These are phyloP conservation scores for Lamellibrachia luymesi DNA, from an alignment of 1,140 invertebrate species.

Conservation along the genomic window DNA sequence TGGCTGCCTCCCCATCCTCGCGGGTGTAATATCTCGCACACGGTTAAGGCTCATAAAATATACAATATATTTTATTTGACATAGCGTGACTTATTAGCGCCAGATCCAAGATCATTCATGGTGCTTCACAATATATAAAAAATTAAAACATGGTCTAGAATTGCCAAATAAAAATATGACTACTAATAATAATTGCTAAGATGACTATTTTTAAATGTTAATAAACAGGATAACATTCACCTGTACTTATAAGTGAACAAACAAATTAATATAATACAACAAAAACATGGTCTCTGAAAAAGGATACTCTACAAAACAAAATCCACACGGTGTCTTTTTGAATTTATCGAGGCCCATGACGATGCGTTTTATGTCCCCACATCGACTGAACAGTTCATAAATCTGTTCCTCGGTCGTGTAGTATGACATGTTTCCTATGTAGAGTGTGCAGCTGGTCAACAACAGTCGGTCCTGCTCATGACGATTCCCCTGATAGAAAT, in stretches of 20 bases:
- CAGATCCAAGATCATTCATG: no score
- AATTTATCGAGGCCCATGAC: constrained; percentile 98
- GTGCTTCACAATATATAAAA: no score
- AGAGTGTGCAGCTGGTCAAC: constrained; percentile 77
- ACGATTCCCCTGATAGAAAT: constrained; percentile 75
- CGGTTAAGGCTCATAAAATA: background rate
- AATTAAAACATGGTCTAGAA: no score
- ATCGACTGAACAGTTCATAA: constrained; percentile 93
- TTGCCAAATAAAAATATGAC: no score
- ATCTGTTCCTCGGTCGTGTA: constrained; percentile 99
- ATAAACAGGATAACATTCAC: background rate
- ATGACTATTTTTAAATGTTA: constrained; percentile 14
- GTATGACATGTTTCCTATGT: constrained; percentile 97
- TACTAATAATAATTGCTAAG: background rate
- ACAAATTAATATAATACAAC: background rate
- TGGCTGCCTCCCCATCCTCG: constrained; percentile 86
- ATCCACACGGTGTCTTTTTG: constrained; percentile 98
- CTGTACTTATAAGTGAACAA: background rate
- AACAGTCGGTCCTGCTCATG: constrained; percentile 86
- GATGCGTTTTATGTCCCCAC: constrained; percentile 93
- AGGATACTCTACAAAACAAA: constrained; percentile 95
- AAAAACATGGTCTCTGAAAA: constrained; percentile 19
- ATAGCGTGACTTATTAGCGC: no score
- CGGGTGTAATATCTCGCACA: constrained; percentile 74
- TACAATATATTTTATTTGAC: background rate